Evolutionary conservation across 2,888 invertebrate species (phyloP).

Genomic region (Homarus gammarus): DNA sequence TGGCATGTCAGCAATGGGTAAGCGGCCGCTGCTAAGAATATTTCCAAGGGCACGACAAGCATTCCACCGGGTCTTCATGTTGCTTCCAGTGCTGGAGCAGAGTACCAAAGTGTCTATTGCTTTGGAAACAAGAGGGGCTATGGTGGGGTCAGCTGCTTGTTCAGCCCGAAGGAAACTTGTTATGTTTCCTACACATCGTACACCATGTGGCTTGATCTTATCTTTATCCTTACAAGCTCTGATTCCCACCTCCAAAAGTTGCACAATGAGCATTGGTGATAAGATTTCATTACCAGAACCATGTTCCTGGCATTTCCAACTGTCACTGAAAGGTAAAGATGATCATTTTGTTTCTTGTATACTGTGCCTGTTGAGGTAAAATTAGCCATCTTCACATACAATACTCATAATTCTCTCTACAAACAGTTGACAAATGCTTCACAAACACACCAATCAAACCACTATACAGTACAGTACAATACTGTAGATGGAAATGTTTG

Average conservation of each 20-base stretch:
- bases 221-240: conserved; percentile 69
- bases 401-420: no score
- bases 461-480: no score
- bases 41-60: conserved; percentile 74
- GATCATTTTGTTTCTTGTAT: no score
- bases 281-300: conserved; percentile 29
- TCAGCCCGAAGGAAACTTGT: conserved; percentile 47
- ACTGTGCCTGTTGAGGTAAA: no score
- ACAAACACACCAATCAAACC: no score
- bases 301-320: conserved; percentile 22
- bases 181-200: conserved; percentile 68
- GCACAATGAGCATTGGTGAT: conserved; percentile 9
- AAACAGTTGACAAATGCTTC: no score
- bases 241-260: conserved; percentile 61
- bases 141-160: conserved; percentile 14
- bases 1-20: conserved; percentile 29
- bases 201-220: conserved; percentile 71
- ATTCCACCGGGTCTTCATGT: conserved; percentile 76
- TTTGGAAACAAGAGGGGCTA: conserved; percentile 27
- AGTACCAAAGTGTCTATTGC: conserved; percentile 59
- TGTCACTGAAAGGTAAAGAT: conserved; percentile 8
- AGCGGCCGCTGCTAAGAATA: conserved; percentile 52
- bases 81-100: conserved; percentile 69
- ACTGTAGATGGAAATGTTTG: no score
- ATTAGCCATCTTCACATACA: no score